Percentiles rank a stretch among this genome's conserved stretches.
phyloP scores from a whole-genome alignment of 1,140 invertebrate genomes.

The Rhopalosiphum maidis region DNA sequence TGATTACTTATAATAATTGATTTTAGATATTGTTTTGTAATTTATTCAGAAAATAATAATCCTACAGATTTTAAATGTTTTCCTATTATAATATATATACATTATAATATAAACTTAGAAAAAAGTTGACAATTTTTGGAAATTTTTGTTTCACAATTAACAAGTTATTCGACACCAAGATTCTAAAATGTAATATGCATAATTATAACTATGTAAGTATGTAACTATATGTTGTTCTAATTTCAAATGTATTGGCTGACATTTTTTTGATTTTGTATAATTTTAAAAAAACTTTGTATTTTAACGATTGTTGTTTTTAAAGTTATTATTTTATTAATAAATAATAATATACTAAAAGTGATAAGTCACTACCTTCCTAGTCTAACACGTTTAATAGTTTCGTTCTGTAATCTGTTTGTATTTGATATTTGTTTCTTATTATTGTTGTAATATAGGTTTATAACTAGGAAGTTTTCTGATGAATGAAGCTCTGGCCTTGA shows the following conservation, averaged over 20 bases:
- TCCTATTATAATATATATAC: neutral
- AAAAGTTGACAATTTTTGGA: neutral
- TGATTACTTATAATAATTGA: neutral
- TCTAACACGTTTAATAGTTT: neutral
- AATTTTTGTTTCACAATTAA: neutral
- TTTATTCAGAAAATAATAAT: neutral
- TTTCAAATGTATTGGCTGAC: neutral
- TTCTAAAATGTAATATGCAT: neutral
- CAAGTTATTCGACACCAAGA: neutral
- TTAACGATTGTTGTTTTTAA: neutral
- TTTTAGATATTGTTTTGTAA: neutral
- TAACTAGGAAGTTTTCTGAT: neutral
- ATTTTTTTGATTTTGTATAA: neutral
- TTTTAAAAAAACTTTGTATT: neutral
- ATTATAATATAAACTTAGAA: neutral
- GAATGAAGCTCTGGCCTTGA: constrained; percentile 39
- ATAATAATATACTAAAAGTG: too few relatives aligned
- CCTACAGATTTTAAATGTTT: neutral
- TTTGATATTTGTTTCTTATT: neutral
- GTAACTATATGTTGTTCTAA: neutral
- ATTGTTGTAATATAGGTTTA: neutral
- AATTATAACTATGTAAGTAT: too few relatives aligned
- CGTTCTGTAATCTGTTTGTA: neutral
- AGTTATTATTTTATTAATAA: neutral
- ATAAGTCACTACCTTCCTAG: neutral